Evolutionary conservation across 2,797 vertebrate genomes (phyloP).

Genomic region (Falco novaeseelandiae): DNA sequence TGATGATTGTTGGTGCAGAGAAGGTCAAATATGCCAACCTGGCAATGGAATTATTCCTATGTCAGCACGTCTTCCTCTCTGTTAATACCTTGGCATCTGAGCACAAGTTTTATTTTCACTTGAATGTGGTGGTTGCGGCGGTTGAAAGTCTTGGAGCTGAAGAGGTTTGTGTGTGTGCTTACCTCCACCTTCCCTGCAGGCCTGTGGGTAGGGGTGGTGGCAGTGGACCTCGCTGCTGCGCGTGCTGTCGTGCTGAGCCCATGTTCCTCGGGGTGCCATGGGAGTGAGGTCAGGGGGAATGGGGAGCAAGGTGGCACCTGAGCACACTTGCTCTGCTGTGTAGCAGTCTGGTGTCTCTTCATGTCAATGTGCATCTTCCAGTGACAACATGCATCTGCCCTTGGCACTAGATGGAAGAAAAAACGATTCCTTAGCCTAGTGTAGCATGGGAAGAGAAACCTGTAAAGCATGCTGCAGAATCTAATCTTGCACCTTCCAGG

Average conservation of each 20-base stretch:
- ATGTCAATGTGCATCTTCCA: not conserved
- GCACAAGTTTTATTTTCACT: not conserved
- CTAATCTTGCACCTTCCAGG: not conserved
- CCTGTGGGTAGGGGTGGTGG: fast-evolving
- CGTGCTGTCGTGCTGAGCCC: fast-evolving
- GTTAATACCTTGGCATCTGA: not conserved
- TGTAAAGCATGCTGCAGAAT: not conserved
- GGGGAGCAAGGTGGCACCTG: fast-evolving
- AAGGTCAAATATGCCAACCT: not conserved
- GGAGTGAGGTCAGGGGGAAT: fast-evolving
- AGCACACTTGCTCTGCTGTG: not conserved
- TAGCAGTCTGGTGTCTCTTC: not conserved
- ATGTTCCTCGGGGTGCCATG: fast-evolving
- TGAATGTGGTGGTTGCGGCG: not conserved
- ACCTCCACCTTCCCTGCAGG: not conserved
- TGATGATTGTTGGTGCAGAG: not conserved
- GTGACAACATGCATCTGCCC: not conserved
- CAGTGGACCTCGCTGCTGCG: not conserved
- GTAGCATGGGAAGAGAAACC: not conserved
- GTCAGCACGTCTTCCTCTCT: too few species aligned
- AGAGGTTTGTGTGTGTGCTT: not conserved
- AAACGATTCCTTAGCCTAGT: not conserved
- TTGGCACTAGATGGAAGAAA: not conserved
- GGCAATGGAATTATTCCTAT: not conserved
- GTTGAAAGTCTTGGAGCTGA: not conserved